These are phyloP conservation scores for Volucella bombylans DNA, from an alignment of 2,888 invertebrate genomes.

Conservation along the genomic window DNA sequence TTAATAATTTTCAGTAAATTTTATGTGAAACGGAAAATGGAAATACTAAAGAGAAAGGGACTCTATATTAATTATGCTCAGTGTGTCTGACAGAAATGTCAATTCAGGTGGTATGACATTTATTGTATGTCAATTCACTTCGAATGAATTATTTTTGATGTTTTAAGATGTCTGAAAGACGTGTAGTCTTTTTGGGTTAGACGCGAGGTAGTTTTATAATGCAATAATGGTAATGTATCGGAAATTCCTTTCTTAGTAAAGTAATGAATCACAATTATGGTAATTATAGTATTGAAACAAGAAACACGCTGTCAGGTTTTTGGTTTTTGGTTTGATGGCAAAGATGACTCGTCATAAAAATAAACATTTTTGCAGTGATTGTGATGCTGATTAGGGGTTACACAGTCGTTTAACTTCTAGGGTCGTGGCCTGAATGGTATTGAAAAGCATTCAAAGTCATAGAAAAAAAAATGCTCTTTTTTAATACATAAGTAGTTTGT, in stretches of 20 bases:
- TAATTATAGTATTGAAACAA: too few relatives aligned
- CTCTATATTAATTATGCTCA: neutral
- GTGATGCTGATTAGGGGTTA: too few relatives aligned
- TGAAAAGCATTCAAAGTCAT: too few relatives aligned
- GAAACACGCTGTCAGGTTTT: too few relatives aligned
- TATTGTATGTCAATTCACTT: neutral
- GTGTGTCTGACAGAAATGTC: constrained; percentile 8
- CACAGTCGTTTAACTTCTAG: too few relatives aligned
- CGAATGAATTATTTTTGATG: constrained; percentile 22
- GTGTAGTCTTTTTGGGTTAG: neutral
- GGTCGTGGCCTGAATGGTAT: too few relatives aligned
- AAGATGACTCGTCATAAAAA: too few relatives aligned
- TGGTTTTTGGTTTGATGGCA: too few relatives aligned
- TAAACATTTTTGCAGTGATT: too few relatives aligned
- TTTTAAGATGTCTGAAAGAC: neutral
- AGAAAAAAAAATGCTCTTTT: too few relatives aligned
- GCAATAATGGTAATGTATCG: neutral
- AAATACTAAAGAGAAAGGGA: neutral
- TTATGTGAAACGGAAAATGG: neutral
- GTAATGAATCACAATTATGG: neutral
- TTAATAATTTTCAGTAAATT: neutral
- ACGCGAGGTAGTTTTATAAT: neutral
- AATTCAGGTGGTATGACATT: constrained; percentile 5
- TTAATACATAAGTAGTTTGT: too few relatives aligned
- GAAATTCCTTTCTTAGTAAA: neutral